Conservation (phyloP, 2,888 invertebrate species). For the Kryphioiulus occultus region DNA sequence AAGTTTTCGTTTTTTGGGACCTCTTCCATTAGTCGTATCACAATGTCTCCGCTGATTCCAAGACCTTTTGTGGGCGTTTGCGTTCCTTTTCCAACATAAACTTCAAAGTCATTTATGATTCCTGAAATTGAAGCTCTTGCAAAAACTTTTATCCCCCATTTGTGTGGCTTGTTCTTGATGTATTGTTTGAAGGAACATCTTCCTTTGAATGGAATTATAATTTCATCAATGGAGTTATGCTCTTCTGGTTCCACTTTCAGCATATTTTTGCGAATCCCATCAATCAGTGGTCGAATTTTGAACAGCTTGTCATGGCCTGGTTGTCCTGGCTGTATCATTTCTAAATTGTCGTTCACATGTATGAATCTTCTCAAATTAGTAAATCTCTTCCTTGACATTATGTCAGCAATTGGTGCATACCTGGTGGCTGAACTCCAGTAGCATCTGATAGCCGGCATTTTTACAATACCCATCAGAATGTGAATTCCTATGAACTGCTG, state of each 20-base stretch:
- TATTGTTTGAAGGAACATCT: not conserved
- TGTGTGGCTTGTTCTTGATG: not conserved
- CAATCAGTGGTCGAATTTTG: slow-evolving; percentile 44
- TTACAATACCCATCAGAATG: not conserved
- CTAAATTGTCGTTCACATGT: not conserved
- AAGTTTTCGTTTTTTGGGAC: slow-evolving; percentile 56
- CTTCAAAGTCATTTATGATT: not conserved
- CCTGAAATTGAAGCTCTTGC: not conserved
- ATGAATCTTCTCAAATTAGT: not conserved
- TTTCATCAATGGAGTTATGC: slow-evolving; percentile 37
- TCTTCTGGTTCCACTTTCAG: not conserved
- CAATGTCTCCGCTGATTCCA: slow-evolving; percentile 55
- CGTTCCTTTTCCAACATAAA: slow-evolving; percentile 25
- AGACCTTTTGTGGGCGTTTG: not conserved
- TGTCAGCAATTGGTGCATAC: not conserved
- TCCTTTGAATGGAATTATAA: slow-evolving; percentile 3
- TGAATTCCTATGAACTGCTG: not conserved
- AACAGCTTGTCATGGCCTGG: slow-evolving; percentile 15
- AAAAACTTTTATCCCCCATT: slow-evolving; percentile 31
- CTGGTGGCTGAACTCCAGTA: not conserved
- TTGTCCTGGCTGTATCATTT: not conserved
- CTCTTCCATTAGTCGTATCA: slow-evolving; percentile 56
- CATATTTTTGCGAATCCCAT: not conserved
- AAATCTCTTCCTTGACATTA: not conserved
- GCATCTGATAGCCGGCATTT: not conserved